These are phyloP conservation scores for Mya arenaria DNA, from an alignment of 1,140 invertebrate genomes.

Conservation along the genomic window DNA sequence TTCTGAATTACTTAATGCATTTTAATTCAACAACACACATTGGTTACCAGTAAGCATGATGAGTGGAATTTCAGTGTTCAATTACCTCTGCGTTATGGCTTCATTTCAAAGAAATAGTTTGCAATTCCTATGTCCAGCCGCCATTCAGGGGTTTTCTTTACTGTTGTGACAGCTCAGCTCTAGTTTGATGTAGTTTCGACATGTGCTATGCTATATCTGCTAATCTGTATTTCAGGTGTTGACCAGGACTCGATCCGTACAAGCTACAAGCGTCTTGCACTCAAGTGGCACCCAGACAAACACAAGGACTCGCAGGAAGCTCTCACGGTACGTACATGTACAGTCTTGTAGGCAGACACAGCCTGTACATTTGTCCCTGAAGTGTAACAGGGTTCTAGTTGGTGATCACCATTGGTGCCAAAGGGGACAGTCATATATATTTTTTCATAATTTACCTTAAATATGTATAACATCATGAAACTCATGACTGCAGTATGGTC, in stretches of 20 bases:
- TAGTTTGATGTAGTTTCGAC: not conserved
- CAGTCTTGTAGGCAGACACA: not conserved
- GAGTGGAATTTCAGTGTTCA: no score
- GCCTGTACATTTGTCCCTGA: not conserved
- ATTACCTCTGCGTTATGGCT: not conserved
- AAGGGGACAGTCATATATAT: no score
- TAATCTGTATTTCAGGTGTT: slow-evolving; percentile 66
- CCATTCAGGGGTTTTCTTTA: not conserved
- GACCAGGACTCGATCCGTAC: slow-evolving; percentile 76
- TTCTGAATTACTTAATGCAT: no score
- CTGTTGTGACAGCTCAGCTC: not conserved
- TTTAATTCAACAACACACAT: no score
- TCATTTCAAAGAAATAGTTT: not conserved
- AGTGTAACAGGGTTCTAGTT: no score
- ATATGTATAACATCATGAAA: no score
- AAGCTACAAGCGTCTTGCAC: slow-evolving; percentile 77
- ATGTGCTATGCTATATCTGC: not conserved
- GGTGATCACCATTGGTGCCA: no score
- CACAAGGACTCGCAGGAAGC: slow-evolving; percentile 74
- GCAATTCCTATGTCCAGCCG: not conserved
- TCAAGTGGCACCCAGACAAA: slow-evolving; percentile 79
- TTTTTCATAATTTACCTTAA: no score
- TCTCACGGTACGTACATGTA: slow-evolving; percentile 66
- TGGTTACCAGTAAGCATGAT: no score
- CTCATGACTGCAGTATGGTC: no score